A percentile compares a stretch with the other conserved stretches of the same genome.
These are phyloP conservation scores for Stichopus chloronotus DNA, from an alignment of 35 echinoderm and acorn worm genomes.

Conservation along the genomic window DNA sequence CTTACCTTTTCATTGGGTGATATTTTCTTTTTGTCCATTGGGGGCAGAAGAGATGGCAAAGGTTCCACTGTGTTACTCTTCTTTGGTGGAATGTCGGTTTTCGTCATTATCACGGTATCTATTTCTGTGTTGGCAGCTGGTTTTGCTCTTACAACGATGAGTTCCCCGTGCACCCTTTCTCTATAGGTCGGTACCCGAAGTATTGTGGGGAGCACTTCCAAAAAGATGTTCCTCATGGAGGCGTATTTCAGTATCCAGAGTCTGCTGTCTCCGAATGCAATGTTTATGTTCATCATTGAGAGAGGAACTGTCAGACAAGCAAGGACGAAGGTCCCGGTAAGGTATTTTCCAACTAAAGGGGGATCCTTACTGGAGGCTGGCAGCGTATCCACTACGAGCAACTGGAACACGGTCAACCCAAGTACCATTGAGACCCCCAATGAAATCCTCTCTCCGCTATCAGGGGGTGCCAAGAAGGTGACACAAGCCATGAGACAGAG, in stretches of 20 bases:
- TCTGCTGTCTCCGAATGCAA: background rate
- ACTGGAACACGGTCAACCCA: constrained; percentile 52
- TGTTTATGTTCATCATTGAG: constrained; percentile 9
- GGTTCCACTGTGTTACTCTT: no score
- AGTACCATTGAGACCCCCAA: constrained; percentile 38
- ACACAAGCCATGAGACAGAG: constrained; percentile 12
- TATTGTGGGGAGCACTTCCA: background rate
- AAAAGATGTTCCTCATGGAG: background rate
- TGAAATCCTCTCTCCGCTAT: constrained; percentile 48
- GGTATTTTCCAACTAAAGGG: background rate
- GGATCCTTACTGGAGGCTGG: background rate
- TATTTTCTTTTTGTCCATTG: no score
- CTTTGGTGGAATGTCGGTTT: no score
- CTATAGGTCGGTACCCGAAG: background rate
- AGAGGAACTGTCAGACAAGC: constrained; percentile 3
- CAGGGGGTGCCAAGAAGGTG: constrained; percentile 34
- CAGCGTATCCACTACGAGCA: constrained; percentile 25
- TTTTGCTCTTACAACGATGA: no score
- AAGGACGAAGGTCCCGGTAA: background rate
- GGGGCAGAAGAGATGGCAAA: no score
- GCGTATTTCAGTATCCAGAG: background rate
- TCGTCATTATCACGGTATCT: background rate
- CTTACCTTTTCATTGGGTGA: no score
- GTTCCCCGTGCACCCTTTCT: background rate
- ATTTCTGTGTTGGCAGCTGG: background rate